Base-by-base conservation (phyloP, 1,140 invertebrate species). In the Nymphalis io region DNA sequence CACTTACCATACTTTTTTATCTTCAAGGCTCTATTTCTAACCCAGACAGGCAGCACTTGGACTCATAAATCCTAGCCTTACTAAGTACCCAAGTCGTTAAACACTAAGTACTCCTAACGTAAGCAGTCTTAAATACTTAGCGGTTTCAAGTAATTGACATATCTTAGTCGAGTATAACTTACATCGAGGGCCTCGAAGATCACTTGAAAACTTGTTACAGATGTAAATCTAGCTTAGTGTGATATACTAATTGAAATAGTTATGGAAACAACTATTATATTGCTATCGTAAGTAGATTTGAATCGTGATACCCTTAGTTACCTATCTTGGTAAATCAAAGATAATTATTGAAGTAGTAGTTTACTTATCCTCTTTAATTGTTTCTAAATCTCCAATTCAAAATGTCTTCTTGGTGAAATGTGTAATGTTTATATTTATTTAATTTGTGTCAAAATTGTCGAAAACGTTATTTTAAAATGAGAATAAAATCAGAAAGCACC, bases 41-140 rank as follows among this genome's bases (percentile, higher is more conserved):
- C 46, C 16, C 46, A 16, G 46, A 18, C 46, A 48, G 51, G 21
- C 51, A 55, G 51, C 38, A 55, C 27, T 57, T 21, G 48, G 51
- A 68, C 44, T 65, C 72, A 65, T 68, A 70, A 70, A 76, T 73
- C 71, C 44, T 53, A 53, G 66, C 57, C 55, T 60, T 40, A 57
- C 68, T 70, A 73, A 73, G 66, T 68, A 64, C 57, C 57, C 64
- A 68, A 68, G 66, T 73, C 65, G 66, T 73, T 73, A 70, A 64
- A 73, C 61, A 68, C 71, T 73, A 73, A 73, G 71, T 64, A 73
- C 71, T 64, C 15, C 51, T 61, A 63, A 68, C 66, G 59, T 73
- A 73, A 73, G 71, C 61, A 65, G 71, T 44, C 66, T 68, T 65
- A 68, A 73, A 73, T 68, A 73, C 71, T 73, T 68, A 65, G 71